Evolutionary conservation across 1,140 invertebrate species (phyloP).

Genomic region (Andrena cerasifolii): DNA sequence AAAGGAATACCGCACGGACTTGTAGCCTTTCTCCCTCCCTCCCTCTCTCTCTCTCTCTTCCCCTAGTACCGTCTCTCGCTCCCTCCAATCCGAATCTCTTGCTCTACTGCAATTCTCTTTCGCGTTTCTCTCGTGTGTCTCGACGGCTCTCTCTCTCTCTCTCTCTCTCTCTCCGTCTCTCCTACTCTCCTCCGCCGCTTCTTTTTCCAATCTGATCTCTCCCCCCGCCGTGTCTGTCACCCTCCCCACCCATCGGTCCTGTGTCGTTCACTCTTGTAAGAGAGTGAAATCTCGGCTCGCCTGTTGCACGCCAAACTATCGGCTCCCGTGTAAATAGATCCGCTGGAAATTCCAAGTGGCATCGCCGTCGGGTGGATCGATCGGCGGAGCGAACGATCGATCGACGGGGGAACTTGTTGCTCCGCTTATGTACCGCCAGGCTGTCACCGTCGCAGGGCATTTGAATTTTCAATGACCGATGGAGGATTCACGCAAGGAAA

Average conservation of each 20-base stretch:
- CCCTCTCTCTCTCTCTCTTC: neutral
- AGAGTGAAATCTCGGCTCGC: conserved; percentile 53
- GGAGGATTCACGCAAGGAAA: too few species aligned
- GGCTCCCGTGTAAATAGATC: conserved; percentile 49
- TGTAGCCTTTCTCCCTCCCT: conserved; percentile 49
- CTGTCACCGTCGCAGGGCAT: too few species aligned
- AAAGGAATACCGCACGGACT: conserved; percentile 69
- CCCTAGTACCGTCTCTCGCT: neutral
- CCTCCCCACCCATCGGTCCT: neutral
- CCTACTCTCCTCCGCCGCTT: conserved; percentile 13
- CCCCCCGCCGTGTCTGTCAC: neutral
- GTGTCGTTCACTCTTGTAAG: conserved; percentile 45
- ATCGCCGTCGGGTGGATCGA: conserved; percentile 25
- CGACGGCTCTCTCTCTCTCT: neutral
- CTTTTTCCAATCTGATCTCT: conserved; percentile 35
- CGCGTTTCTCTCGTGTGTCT: conserved; percentile 15
- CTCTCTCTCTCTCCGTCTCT: conserved; percentile 7
- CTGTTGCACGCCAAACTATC: conserved; percentile 55
- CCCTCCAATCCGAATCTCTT: conserved; percentile 10
- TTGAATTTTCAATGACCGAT: too few species aligned
- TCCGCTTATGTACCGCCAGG: too few species aligned
- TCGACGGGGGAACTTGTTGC: conserved; percentile 45
- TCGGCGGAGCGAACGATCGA: conserved; percentile 34
- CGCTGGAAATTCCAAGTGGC: conserved; percentile 33
- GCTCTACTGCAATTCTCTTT: neutral